Percentiles rank a stretch among this genome's conserved stretches.
Conservation (phyloP, 2,113 vertebrate species). For the Tinamus guttatus region DNA sequence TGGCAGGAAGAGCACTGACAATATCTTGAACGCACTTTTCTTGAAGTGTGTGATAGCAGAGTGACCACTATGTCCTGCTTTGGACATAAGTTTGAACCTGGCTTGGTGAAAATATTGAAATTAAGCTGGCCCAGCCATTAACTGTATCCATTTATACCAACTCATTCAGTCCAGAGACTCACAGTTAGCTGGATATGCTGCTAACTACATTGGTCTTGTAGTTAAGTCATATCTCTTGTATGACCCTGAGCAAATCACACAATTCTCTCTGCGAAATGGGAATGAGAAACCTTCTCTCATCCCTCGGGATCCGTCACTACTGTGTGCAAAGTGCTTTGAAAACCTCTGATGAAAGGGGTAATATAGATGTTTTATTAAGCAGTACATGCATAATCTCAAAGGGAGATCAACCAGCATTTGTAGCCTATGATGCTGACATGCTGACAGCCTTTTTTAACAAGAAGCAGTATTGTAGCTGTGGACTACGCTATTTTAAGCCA, state of each 20-base stretch:
- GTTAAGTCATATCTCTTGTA: not conserved
- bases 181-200: not conserved
- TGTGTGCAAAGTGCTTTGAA: not conserved
- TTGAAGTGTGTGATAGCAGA: not conserved
- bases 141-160: not conserved
- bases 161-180: not conserved
- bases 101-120: not conserved
- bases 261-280: not conserved
- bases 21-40: not conserved
- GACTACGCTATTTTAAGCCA: not conserved
- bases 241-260: not conserved
- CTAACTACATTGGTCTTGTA: accelerated
- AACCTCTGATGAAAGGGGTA: not conserved
- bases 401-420: not conserved
- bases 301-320: not conserved
- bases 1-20: not conserved
- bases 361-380: not conserved
- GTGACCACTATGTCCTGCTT: not conserved
- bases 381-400: not conserved
- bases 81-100: not conserved
- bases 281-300: not conserved
- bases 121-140: not conserved
- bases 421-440: not conserved
- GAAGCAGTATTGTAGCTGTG: not conserved
- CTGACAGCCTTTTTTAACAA: not conserved